Evolutionary conservation across 2,113 vertebrate species (phyloP).

Genomic region (Neoarius graeffei): DNA sequence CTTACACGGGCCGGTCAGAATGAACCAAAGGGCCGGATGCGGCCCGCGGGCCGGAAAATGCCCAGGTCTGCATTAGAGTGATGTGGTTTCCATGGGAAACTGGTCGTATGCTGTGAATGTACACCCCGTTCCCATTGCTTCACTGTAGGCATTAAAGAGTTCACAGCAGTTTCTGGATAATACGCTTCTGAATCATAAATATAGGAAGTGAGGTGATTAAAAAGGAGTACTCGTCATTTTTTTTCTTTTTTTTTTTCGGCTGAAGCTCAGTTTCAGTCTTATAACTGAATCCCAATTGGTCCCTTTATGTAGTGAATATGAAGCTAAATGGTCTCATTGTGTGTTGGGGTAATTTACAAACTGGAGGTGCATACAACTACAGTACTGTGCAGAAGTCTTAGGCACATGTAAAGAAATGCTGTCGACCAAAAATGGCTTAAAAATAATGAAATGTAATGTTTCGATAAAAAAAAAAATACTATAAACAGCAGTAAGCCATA

Average conservation of each 20-base stretch:
- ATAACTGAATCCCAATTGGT: background rate
- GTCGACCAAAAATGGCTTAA: no score
- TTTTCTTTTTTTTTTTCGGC: background rate
- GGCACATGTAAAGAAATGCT: no score
- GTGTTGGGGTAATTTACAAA: background rate
- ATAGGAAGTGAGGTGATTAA: background rate
- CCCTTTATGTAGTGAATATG: background rate
- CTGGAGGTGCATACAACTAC: background rate
- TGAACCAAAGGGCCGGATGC: no score
- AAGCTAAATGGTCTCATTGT: background rate
- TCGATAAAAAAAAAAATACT: no score
- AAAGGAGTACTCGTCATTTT: background rate
- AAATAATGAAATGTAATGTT: no score
- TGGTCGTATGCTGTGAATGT: background rate
- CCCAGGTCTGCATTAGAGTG: no score
- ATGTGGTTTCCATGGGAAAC: background rate
- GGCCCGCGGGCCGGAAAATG: no score
- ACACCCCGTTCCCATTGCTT: background rate
- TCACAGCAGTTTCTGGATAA: background rate
- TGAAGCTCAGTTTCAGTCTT: background rate
- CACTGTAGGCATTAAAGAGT: background rate
- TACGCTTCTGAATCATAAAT: background rate
- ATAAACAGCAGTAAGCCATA: no score
- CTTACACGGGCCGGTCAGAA: no score
- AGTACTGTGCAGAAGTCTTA: no score